Evolutionary conservation across 2,797 vertebrate species (phyloP).

Genomic region (Rhinoraja longicauda): DNA sequence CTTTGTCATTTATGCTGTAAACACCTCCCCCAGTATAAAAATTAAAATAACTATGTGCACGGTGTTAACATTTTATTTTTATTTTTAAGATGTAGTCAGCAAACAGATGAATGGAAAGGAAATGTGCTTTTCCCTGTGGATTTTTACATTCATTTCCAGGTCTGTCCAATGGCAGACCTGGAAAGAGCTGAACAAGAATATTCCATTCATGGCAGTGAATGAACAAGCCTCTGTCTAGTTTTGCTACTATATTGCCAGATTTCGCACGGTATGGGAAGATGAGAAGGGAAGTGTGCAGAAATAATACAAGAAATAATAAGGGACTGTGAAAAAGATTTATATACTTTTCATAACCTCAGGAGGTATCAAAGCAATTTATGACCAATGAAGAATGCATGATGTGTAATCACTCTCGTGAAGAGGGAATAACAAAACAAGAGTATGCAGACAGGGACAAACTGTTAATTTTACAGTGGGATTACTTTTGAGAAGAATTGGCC

Average conservation of each 20-base stretch:
- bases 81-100: neutral
- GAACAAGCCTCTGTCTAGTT: neutral
- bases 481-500: too few relatives aligned
- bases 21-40: too few relatives aligned
- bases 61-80: neutral
- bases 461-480: too few relatives aligned
- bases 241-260: neutral
- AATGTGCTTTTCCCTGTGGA: neutral
- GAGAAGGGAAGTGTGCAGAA: neutral
- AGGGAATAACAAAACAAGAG: too few relatives aligned
- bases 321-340: too few relatives aligned
- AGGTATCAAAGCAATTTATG: too few relatives aligned
- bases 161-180: neutral
- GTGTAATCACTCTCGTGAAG: too few relatives aligned
- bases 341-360: too few relatives aligned
- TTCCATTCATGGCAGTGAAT: neutral
- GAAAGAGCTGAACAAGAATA: neutral
- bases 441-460: too few relatives aligned
- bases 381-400: too few relatives aligned
- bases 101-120: neutral
- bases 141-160: neutral
- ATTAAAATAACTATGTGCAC: neutral
- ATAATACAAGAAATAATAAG: neutral
- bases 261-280: neutral
- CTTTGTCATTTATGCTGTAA: neutral